These are phyloP conservation scores for Pogona vitticeps DNA, from an alignment of 2,113 vertebrate genomes.

Conservation along the genomic window DNA sequence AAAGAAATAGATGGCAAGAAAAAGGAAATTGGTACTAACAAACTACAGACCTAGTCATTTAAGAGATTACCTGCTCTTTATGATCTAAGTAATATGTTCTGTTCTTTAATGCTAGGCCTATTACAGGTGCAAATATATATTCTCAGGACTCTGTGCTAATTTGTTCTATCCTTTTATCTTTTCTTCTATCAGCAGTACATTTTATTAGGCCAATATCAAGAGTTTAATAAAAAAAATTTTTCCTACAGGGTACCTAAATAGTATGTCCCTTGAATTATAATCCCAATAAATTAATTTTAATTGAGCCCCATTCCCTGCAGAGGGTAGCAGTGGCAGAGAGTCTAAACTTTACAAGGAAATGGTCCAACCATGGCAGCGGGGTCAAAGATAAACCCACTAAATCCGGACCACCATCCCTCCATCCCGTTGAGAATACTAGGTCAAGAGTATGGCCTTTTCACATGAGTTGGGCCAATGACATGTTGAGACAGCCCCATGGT, in stretches of 20 bases:
- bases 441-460: too few species aligned
- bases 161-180: neutral
- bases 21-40: neutral
- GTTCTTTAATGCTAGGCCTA: slow-evolving; percentile 20
- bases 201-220: neutral
- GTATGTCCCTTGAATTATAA: neutral
- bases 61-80: neutral
- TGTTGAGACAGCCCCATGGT: too few species aligned
- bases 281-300: neutral
- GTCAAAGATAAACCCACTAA: too few species aligned
- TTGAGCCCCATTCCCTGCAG: too few species aligned
- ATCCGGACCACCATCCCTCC: too few species aligned
- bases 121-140: slow-evolving; percentile 27
- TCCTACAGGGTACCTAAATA: fast-evolving
- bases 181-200: neutral
- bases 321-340: too few species aligned
- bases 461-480: too few species aligned
- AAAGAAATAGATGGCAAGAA: neutral
- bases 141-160: neutral
- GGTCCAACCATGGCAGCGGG: neutral
- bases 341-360: too few species aligned
- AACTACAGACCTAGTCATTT: neutral
- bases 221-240: neutral
- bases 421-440: too few species aligned
- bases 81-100: neutral